Conservation (phyloP, 2,113 vertebrate genomes). For the Triplophysa dalaica region DNA sequence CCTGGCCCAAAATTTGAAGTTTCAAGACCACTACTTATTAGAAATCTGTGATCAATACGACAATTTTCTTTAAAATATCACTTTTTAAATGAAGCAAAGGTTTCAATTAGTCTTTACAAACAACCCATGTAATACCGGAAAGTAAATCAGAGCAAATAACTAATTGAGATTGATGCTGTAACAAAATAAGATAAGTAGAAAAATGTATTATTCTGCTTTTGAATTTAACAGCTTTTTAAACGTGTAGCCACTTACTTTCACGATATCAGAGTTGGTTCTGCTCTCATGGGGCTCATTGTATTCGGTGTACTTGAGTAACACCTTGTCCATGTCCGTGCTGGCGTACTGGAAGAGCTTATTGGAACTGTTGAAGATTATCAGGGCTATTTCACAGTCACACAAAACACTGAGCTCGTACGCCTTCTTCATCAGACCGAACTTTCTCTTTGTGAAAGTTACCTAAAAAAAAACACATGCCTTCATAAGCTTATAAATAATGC, state of each 20-base stretch:
- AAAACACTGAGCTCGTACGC: slow-evolving; percentile 96
- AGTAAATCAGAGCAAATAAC: no score
- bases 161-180: background rate
- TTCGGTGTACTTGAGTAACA: slow-evolving; percentile 96
- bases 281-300: slow-evolving; percentile 97
- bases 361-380: slow-evolving; percentile 99
- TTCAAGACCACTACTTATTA: no score
- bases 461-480: slow-evolving; percentile 58
- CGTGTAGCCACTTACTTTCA: slow-evolving; percentile 83
- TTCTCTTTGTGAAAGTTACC: slow-evolving; percentile 98
- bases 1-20: no score
- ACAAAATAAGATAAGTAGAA: background rate
- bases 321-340: slow-evolving; percentile 98
- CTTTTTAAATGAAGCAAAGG: no score
- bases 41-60: no score
- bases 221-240: background rate
- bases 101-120: no score
- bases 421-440: slow-evolving; percentile 99
- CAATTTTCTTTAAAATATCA: no score
- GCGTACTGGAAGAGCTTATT: slow-evolving; percentile 99
- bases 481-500: no score
- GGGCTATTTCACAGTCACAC: slow-evolving; percentile 98
- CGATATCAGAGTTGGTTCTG: slow-evolving; percentile 96
- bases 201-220: background rate
- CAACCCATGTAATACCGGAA: no score